Percentiles rank a stretch among this genome's conserved stretches.
phyloP scores from a whole-genome alignment of 2,888 invertebrate genomes.

The Carterocephalus palaemon region DNA sequence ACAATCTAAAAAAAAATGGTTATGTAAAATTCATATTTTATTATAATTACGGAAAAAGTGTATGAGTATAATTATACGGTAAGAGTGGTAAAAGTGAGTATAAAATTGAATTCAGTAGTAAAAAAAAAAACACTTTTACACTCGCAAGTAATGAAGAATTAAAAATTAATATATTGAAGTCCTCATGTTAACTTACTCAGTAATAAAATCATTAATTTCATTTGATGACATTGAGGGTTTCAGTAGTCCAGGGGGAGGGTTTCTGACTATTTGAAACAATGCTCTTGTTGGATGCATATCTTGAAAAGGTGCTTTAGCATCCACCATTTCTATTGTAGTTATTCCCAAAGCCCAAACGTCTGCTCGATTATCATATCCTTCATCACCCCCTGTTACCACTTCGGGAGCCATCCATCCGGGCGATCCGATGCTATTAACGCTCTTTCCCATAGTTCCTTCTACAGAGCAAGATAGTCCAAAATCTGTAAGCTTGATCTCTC shows the following conservation, averaged over 20 bases:
- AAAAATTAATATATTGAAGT: too few relatives aligned
- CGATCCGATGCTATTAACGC: constrained; percentile 87
- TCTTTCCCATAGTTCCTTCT: constrained; percentile 82
- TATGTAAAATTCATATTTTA: too few relatives aligned
- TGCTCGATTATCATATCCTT: constrained; percentile 87
- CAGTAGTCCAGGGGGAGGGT: constrained; percentile 91
- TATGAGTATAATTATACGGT: neutral
- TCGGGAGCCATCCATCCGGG: constrained; percentile 98
- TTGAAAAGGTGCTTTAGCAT: constrained; percentile 90
- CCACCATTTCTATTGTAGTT: constrained; percentile 93
- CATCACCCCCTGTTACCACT: constrained; percentile 80
- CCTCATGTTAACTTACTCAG: constrained; percentile 86
- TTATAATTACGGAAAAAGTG: too few relatives aligned
- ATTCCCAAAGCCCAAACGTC: constrained; percentile 97
- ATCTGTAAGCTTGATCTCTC: constrained; percentile 91
- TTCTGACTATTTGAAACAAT: constrained; percentile 92
- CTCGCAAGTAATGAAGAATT: too few relatives aligned
- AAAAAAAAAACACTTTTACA: too few relatives aligned
- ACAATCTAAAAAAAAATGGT: too few relatives aligned
- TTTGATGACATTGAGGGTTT: constrained; percentile 90
- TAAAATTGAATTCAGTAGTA: too few relatives aligned
- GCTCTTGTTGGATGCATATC: constrained; percentile 95
- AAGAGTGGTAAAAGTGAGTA: neutral
- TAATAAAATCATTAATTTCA: constrained; percentile 90
- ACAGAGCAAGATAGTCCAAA: constrained; percentile 89